Base-by-base conservation (phyloP, 2,113 vertebrate genomes). In the Pelodiscus sinensis region DNA sequence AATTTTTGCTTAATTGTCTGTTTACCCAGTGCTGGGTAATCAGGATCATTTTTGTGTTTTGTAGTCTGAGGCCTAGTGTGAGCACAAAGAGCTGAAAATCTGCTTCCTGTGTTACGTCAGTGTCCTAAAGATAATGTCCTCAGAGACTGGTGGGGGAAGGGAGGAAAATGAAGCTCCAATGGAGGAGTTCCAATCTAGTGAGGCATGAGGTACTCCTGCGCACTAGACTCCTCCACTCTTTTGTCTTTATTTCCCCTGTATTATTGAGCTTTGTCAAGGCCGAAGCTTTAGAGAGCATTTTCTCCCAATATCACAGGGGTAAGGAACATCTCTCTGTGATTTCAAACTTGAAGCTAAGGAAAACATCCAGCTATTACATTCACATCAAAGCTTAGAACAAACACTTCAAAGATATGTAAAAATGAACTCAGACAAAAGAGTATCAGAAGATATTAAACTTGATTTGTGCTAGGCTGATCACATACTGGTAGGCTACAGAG, bases 381-480 rank as follows among this genome's bases (percentile, higher is more conserved):
- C 58, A 91, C 52, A 91, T 91, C 85, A 87, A 87, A 91, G 80
- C 29, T 79, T n/a, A 82, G 60, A 18, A 79, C 44, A 79, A 79
- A 56, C 52, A 87, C 54, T 91, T 87, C 73, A 91, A 87, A 87
- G 52, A 51, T 79, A 79, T 79, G 90, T 83, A 91, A 91, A 90
- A 87, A 87, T 29, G 31, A 79, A 58, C 79, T 83, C 35, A 68
- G 52, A 87, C 83, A 71, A 5, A 35, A 78, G 73, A 52, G 71
- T 82, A 44, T 87, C 57, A 83, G 85, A 73, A 82, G 73, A 91
- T 79, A 87, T 78, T 91, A 83, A 54, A 57, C 80, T 82, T 79
- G 38, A 87, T 87, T 87, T 91, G 73, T 87, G 60, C 57, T 82
- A 31, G 58, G 79, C 80, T 87, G 85, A 86, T 83, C 71, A 57